These are phyloP conservation scores for Scotopteryx bipunctaria DNA, from an alignment of 2,888 invertebrate species.

Conservation along the genomic window DNA sequence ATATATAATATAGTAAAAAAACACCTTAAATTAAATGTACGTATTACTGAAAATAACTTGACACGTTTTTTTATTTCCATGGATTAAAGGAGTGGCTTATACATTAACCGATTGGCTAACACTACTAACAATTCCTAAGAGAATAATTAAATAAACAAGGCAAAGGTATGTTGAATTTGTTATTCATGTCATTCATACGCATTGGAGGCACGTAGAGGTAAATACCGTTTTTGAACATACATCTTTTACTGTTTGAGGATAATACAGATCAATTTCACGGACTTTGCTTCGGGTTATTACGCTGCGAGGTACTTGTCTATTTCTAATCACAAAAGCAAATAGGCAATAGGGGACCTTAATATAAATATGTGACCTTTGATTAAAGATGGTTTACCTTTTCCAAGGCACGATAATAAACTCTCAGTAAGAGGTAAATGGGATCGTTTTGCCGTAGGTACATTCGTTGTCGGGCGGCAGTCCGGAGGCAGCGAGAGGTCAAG, in stretches of 20 bases:
- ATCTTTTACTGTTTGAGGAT: not conserved
- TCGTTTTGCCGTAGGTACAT: constrained; percentile 35
- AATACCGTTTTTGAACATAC: too few species aligned
- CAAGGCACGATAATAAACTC: constrained; percentile 21
- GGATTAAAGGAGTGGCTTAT: constrained; percentile 2
- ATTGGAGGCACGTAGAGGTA: not conserved
- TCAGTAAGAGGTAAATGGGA: constrained; percentile 34
- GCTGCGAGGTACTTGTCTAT: not conserved
- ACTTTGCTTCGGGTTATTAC: constrained; percentile 4
- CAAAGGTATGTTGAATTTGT: not conserved
- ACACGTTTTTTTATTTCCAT: not conserved
- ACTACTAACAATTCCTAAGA: constrained; percentile 1
- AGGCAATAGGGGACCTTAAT: constrained; percentile 2
- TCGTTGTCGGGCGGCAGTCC: constrained; percentile 46
- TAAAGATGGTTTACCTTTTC: constrained; percentile 19
- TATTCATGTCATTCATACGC: constrained; percentile 1
- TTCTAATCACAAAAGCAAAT: constrained; percentile 10
- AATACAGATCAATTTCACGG: not conserved
- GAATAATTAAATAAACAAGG: constrained; percentile 2
- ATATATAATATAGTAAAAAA: constrained; percentile 33
- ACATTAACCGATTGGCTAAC: not conserved
- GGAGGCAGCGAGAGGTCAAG: constrained; percentile 63
- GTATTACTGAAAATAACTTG: not conserved
- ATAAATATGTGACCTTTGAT: constrained; percentile 22
- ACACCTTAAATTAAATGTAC: not conserved